Base-by-base conservation (phyloP, 2,113 vertebrate genomes). In the Pimephales promelas region DNA sequence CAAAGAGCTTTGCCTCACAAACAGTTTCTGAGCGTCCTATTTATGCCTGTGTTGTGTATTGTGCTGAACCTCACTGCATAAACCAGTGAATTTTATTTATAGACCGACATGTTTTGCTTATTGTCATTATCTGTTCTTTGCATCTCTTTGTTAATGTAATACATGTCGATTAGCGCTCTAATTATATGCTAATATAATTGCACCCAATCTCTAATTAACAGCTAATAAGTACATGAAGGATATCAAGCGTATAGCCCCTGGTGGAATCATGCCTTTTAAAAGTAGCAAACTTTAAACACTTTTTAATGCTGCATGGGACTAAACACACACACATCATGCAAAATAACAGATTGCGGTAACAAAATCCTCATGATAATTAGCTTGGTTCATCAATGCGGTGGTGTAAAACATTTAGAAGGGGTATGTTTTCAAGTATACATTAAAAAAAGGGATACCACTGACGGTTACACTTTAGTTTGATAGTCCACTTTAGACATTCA, bases 201-300 rank as follows among this genome's bases (percentile, higher is more conserved):
- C 16, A 70, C 31, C 61, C 82, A 52, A 79, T 79, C 75, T 84
- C 52, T 79, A 84, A 84, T 84, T 79, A 84, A 84, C 62, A 57
- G 34, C 34, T 78, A 79, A 84, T 78, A 84, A 72, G 74, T 84
- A 57, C 83, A 77, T 84, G 73, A 84, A 77, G 47, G 73, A 66
- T 84, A 78, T 84, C 68, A 79, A n/a, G 52, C 75, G 22, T 72
- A 59, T 57, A 54, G 62, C 83, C 83, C 59, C 75, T 84, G 66
- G 75, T 79, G 83, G 79, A 71, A 84, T 79, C 64, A 43, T 72
- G 82, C 75, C 66, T 84, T 70, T 79, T 79, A 84, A 79, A 79
- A 70, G 59, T 71, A 57, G 26, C 31, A 18, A 56, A 79, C 64
- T 79, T 79, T 45, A 79, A 83, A 28, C 24, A 66, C 4, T 54